Evolutionary conservation across 53 echinoderm and acorn worm species (phyloP).

Genomic region (Mesocentrotus franciscanus): DNA sequence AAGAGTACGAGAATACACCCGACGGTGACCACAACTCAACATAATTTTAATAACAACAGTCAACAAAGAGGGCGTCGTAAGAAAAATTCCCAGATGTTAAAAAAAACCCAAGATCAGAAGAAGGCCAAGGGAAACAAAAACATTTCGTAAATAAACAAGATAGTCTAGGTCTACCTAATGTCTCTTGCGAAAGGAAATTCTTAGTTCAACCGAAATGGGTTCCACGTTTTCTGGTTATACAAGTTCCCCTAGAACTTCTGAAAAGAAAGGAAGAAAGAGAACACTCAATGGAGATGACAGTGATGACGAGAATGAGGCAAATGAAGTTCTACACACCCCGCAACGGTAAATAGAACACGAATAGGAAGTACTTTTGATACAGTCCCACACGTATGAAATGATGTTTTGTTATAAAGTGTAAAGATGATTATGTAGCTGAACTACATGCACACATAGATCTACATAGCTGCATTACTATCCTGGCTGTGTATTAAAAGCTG

Average conservation of each 20-base stretch:
- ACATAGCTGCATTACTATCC: too few relatives aligned
- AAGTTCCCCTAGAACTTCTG: background rate
- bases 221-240: background rate
- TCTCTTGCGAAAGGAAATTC: background rate
- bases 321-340: slow-evolving; percentile 65
- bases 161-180: too few relatives aligned
- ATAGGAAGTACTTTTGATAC: slow-evolving; percentile 30
- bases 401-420: too few relatives aligned
- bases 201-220: slow-evolving; percentile 14
- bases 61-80: background rate
- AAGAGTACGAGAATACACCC: too few relatives aligned
- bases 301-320: slow-evolving; percentile 74
- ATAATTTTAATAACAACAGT: too few relatives aligned
- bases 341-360: slow-evolving; percentile 9
- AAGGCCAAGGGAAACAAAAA: background rate
- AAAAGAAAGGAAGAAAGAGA: slow-evolving; percentile 70
- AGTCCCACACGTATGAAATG: slow-evolving; percentile 34
- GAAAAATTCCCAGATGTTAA: too few relatives aligned
- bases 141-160: background rate
- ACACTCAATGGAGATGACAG: slow-evolving; percentile 76
- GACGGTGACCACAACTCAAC: too few relatives aligned
- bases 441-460: too few relatives aligned
- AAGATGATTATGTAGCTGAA: too few relatives aligned
- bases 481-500: too few relatives aligned
- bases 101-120: background rate